Percentiles rank a stretch among this genome's conserved stretches.
phyloP scores from a whole-genome alignment of 37 sponge, comb jelly and placozoan species.

The Ephydatia muelleri region DNA sequence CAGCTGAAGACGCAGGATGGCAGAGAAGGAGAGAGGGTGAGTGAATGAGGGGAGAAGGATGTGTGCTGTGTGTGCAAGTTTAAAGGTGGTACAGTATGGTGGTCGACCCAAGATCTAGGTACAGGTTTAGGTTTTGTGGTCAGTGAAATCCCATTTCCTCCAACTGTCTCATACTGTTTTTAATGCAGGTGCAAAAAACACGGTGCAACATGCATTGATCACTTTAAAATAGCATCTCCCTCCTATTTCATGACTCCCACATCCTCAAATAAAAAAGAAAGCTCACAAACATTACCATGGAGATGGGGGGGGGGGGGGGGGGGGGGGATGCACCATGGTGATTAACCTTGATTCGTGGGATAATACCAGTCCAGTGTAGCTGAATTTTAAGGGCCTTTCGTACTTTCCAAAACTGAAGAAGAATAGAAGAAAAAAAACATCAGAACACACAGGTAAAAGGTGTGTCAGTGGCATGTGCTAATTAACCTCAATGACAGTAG shows the following conservation, averaged over 20 bases:
- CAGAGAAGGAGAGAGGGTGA: background rate
- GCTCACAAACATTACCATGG: background rate
- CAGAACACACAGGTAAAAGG: background rate
- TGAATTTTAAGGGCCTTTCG: slow-evolving; percentile 60
- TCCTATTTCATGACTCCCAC: no score
- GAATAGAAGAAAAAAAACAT: no score
- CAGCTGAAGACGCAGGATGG: slow-evolving; percentile 25
- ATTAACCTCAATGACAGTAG: slow-evolving; percentile 80
- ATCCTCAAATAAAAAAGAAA: background rate
- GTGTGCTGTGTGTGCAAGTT: no score
- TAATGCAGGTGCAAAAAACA: no score
- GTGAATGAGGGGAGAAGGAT: no score
- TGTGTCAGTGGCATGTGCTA: background rate
- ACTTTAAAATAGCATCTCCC: no score
- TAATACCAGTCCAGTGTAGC: slow-evolving; percentile 36
- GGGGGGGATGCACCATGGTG: background rate
- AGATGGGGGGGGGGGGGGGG: no score
- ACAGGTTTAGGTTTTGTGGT: no score
- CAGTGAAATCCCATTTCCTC: no score
- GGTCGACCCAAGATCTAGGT: no score
- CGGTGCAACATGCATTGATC: no score
- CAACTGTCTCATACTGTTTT: background rate
- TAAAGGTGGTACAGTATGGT: no score
- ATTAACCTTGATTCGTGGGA: slow-evolving; percentile 50
- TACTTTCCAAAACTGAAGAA: slow-evolving; percentile 77